A percentile compares a stretch with the other conserved stretches of the same genome.
phyloP scores from a whole-genome alignment of 2,888 invertebrate genomes.

The Xestia sexstrigata region DNA sequence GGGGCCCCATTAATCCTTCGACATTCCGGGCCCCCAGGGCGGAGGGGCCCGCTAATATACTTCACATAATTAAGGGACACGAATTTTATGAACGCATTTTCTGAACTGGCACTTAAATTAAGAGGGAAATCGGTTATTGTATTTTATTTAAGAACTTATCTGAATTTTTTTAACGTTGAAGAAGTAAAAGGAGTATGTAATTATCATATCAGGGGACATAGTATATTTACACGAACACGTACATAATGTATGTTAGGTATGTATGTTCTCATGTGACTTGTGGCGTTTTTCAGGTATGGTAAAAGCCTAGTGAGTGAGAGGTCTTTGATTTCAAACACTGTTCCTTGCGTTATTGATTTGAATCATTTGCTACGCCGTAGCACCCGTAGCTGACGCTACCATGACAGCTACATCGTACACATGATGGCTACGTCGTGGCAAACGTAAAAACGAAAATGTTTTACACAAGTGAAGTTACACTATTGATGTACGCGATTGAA shows the following conservation, averaged over 20 bases:
- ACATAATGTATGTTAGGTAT: too few relatives aligned
- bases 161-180: background rate
- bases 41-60: constrained; percentile 58
- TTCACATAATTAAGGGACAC: constrained; percentile 62
- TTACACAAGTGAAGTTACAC: background rate
- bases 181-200: background rate
- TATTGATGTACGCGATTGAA: background rate
- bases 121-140: constrained; percentile 42
- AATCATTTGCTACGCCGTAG: constrained; percentile 22
- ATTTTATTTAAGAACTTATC: constrained; percentile 3
- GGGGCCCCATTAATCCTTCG: constrained; percentile 70
- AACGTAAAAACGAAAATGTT: background rate
- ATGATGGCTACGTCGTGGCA: background rate
- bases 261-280: background rate
- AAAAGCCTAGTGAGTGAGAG: background rate
- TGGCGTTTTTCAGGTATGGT: background rate
- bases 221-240: too few relatives aligned
- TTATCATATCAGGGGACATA: background rate
- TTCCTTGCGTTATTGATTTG: background rate
- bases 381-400: background rate
- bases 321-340: background rate
- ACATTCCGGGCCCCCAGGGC: constrained; percentile 61
- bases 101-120: constrained; percentile 50
- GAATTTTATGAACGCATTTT: constrained; percentile 59
- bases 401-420: constrained; percentile 4